A percentile compares a stretch with the other conserved stretches of the same genome.
These are phyloP conservation scores for Orchesellides sinensis DNA, from an alignment of 2,888 invertebrate species.

Conservation along the genomic window DNA sequence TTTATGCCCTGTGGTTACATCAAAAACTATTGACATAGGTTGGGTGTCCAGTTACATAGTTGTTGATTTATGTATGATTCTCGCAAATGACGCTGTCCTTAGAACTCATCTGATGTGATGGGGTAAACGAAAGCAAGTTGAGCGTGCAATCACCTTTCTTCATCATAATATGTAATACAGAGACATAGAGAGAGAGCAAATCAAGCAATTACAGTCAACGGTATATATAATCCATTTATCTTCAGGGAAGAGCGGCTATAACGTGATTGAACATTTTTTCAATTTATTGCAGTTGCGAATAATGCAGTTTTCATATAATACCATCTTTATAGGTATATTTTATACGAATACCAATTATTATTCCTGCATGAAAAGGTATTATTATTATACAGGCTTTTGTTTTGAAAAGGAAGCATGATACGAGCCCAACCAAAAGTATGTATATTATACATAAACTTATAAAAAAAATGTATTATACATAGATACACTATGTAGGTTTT, in stretches of 20 bases:
- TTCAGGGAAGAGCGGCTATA: slow-evolving; percentile 30
- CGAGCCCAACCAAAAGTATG: no score
- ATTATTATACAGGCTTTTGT: no score
- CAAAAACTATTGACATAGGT: slow-evolving; percentile 45
- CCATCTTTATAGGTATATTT: not conserved
- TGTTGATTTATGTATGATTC: slow-evolving; percentile 32
- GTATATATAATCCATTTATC: slow-evolving; percentile 54
- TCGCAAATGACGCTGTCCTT: not conserved
- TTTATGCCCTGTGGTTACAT: slow-evolving; percentile 2
- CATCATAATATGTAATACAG: not conserved
- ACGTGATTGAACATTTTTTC: slow-evolving; percentile 55
- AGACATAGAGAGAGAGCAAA: slow-evolving; percentile 26
- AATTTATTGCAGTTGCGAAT: slow-evolving; percentile 19
- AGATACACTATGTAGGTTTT: no score
- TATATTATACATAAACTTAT: no score
- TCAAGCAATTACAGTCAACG: slow-evolving; percentile 21
- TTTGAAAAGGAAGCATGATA: no score
- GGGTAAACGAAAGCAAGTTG: not conserved
- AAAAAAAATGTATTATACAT: no score
- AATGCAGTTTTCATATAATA: slow-evolving; percentile 22
- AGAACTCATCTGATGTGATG: not conserved
- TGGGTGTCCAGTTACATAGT: slow-evolving; percentile 38
- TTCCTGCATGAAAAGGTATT: no score
- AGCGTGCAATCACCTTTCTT: not conserved
- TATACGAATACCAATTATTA: not conserved